Base-by-base conservation (phyloP, 2,888 invertebrate genomes). In the Proisotoma minuta region DNA sequence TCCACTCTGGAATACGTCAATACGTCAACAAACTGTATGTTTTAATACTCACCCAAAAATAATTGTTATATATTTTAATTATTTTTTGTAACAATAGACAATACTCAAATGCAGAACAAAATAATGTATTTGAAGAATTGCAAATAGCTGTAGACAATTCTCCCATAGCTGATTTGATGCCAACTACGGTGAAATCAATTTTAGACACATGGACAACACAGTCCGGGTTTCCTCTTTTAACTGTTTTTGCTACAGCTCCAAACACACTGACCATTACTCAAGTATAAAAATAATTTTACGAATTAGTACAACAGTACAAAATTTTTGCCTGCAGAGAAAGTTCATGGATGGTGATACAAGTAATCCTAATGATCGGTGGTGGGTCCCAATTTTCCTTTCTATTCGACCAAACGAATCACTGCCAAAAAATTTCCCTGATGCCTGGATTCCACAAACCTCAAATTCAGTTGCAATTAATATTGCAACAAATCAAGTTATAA, bases 181-280 rank as follows among this genome's bases (percentile, higher is more conserved):
- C 69, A 8, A 59, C 69, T 2, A 48, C 63, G 1, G 70, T 76
- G 3, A 70, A 74, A 59, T 65, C 67, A 26, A 77, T 80, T 49
- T 78, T 80, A 75, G 76, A 77, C 59, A 77, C 77, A n/a, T 80
- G 79, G 79, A 79, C 78, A 2, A 73, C 76, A 28, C 78, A 79
- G 68, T 75, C 76, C 56, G 76, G 77, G 12, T 76, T 71, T 69
- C 78, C 77, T 3, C 68, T 77, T 1, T 62, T 77, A 8, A 74
- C 65, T 15, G 73, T 77, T 26, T 47, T 48, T 3, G 22, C 40
- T 8, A 23, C 26, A 3, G 27, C 58, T 53, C 2, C 40, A 20
- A 58, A 40, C 2, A 53, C 49, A 5, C 29, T 65, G 43, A 4
- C 28, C 23, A 59, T 65, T 2, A 34, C 52, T 34, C 65, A 65